A percentile compares a stretch with the other conserved stretches of the same genome.
Conservation (phyloP, 2,113 vertebrate species). For the Zapus hudsonius region DNA sequence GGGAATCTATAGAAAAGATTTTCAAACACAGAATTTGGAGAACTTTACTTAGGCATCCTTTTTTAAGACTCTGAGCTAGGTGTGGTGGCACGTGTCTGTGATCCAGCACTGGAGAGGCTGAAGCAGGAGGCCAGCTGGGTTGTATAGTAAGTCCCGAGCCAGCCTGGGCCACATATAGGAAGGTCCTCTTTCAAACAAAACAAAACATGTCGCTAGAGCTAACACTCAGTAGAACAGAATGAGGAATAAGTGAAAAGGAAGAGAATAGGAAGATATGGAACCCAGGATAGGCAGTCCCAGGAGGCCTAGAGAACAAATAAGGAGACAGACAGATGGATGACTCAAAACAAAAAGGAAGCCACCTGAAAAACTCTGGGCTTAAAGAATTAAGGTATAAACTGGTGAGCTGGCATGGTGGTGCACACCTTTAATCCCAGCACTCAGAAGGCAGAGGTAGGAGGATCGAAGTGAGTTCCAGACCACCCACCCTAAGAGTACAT, state of each 20-base stretch:
- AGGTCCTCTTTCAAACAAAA: no score
- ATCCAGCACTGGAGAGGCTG: neutral
- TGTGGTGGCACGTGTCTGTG: neutral
- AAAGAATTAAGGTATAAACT: no score
- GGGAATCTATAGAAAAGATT: neutral
- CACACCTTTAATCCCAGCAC: no score
- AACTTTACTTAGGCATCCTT: neutral
- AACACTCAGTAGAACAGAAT: no score
- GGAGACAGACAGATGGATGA: neutral
- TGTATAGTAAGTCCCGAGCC: neutral
- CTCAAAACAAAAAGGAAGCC: neutral
- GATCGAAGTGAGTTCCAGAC: no score
- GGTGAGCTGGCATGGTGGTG: no score
- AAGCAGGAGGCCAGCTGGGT: neutral
- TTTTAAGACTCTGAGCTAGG: neutral
- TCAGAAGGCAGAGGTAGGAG: no score
- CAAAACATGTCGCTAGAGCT: no score
- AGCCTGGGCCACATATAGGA: neutral
- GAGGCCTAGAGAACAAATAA: neutral
- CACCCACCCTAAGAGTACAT: no score
- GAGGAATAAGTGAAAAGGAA: no score
- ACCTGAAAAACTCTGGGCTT: no score
- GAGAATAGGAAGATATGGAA: neutral
- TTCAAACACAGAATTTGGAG: neutral
- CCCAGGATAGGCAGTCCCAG: neutral